These are phyloP conservation scores for Perca schrenkii DNA, from an alignment of 2,113 vertebrate genomes.

Conservation along the genomic window DNA sequence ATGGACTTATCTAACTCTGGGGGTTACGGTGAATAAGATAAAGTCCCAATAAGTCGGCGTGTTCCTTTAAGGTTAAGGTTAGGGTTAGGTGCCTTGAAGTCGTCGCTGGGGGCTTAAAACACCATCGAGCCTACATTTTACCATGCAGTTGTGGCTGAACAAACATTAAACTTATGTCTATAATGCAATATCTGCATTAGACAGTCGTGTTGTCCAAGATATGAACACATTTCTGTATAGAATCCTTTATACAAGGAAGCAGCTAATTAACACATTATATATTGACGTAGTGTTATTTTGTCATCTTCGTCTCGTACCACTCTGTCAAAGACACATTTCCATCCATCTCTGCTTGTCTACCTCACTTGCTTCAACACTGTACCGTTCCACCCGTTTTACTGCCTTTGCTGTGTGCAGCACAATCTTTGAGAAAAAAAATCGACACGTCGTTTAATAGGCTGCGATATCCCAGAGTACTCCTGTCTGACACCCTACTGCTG, in stretches of 20 bases:
- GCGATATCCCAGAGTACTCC: slow-evolving; percentile 44
- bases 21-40: no score
- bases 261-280: slow-evolving; percentile 8
- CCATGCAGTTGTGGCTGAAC: background rate
- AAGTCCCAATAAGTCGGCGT: no score
- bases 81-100: no score
- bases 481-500: slow-evolving; percentile 57
- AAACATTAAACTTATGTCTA: background rate
- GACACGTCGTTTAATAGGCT: slow-evolving; percentile 37
- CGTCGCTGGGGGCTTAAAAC: no score
- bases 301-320: background rate
- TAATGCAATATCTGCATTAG: background rate
- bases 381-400: background rate
- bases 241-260: background rate
- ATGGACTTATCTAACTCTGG: no score
- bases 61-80: no score
- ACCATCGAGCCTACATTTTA: background rate
- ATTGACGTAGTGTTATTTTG: background rate
- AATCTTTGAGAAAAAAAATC: slow-evolving; percentile 10
- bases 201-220: background rate
- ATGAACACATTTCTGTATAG: background rate
- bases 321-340: slow-evolving; percentile 14
- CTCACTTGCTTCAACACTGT: background rate
- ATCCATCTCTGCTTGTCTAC: background rate
- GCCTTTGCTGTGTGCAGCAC: background rate